These are phyloP conservation scores for Amphiprion ocellaris DNA, from an alignment of 2,113 vertebrate genomes.

Conservation along the genomic window DNA sequence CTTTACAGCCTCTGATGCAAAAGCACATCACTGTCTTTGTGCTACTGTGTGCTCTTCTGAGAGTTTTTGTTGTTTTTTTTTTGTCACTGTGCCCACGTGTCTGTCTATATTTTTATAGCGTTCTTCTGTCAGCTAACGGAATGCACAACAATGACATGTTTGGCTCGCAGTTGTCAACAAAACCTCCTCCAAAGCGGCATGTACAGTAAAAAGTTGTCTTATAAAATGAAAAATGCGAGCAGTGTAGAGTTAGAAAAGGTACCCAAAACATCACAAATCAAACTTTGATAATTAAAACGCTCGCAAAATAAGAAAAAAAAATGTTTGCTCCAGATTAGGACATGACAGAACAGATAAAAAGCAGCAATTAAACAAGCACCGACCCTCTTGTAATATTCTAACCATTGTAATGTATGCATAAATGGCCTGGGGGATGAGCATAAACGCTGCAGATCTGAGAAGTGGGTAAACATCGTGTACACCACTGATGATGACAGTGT, in stretches of 20 bases:
- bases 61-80: not conserved
- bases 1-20: conserved; percentile 21
- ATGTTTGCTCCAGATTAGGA: not conserved
- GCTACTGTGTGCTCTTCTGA: conserved; percentile 28
- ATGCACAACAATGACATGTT: conserved; percentile 27
- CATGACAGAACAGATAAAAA: not conserved
- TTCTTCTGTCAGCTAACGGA: conserved; percentile 17
- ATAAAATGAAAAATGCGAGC: too few species aligned
- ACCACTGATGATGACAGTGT: conserved; percentile 6
- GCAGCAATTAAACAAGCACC: not conserved
- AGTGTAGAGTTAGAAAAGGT: too few species aligned
- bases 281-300: too few species aligned
- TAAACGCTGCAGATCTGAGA: conserved; percentile 23
- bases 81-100: conserved; percentile 8
- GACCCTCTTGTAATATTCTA: not conserved
- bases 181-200: conserved; percentile 1
- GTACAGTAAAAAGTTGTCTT: not conserved
- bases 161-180: not conserved
- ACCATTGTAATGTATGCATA: conserved; percentile 2
- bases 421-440: not conserved
- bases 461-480: conserved; percentile 2
- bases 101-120: conserved; percentile 7
- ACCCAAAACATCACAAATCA: too few species aligned
- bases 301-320: not conserved
- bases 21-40: conserved; percentile 21